Conservation (phyloP, 2,113 vertebrate genomes). For the Pluvianellus socialis region DNA sequence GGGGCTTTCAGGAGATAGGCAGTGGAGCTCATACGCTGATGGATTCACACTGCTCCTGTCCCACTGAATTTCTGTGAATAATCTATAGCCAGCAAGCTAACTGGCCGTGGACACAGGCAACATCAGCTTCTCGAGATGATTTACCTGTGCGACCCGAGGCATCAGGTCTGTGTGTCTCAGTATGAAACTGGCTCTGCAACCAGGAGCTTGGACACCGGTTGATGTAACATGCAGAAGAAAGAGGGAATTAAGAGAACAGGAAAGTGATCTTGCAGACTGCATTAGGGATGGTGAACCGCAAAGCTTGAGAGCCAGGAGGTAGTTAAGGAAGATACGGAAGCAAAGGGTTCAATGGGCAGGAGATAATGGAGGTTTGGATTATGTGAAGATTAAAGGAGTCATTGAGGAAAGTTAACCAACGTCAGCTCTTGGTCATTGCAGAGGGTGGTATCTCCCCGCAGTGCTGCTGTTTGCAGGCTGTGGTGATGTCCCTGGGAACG, state of each 20-base stretch:
- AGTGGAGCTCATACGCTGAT: not conserved
- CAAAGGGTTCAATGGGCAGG: not conserved
- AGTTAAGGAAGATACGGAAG: not conserved
- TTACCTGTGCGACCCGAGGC: not conserved
- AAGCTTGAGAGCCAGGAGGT: not conserved
- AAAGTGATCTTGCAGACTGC: accelerated
- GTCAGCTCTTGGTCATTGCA: not conserved
- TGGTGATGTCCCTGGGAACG: not conserved
- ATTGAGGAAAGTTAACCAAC: not conserved
- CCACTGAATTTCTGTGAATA: not conserved
- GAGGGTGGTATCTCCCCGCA: not conserved
- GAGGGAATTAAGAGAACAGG: not conserved
- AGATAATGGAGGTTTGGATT: not conserved
- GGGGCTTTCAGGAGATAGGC: not conserved
- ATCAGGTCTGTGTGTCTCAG: accelerated
- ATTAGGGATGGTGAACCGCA: not conserved
- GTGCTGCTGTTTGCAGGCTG: not conserved
- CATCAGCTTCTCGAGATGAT: not conserved
- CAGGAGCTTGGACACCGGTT: not conserved
- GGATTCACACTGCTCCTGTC: not conserved
- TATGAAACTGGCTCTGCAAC: not conserved
- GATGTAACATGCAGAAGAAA: not conserved
- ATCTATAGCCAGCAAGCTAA: not conserved
- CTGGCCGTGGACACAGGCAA: not conserved
- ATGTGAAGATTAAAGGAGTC: not conserved